Base-by-base conservation (phyloP, 2,888 invertebrate genomes). In the Papilio protenor region DNA sequence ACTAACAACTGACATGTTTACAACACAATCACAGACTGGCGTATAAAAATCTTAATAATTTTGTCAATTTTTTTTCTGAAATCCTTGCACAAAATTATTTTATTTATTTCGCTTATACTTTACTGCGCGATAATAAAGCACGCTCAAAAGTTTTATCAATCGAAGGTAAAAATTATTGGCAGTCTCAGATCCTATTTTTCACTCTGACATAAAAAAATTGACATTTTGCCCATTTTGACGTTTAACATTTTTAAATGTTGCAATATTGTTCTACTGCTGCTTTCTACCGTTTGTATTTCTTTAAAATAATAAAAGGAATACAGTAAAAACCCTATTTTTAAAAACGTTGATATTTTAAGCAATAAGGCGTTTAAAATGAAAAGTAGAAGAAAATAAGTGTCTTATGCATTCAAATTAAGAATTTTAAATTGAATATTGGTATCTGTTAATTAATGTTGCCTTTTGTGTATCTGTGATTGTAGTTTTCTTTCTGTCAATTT, bases 401-500 rank as follows among this genome's bases (percentile, higher is more conserved):
- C 33, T 10, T 5, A 61, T 33, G 16, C 16, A 1, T 18, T 2
- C 10, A 27, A 18, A 33, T 18, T 27, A 16, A 4, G 33, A 33
- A 64, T 66, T 66, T n/a, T 11, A n/a, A 10, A 47, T 71, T 49
- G 27, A 12, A 40, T 14, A 16, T 1, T 55, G 69, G 4, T 52
- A 66, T 55, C 69, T 55, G 33, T 55, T 6, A 14, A 16, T 14
- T 21, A 40, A n/a, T 40, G n/a, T 55, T 18, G 66, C 45, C 21
- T 45, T n/a, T 69, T 75, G 11, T n/a, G 23, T 59, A 18, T 70
- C 45, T 57, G 40, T 47, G 18, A 33, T 76, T 23, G 27, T 61
- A 21, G 12, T 61, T 87, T 61, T 18, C 71, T 72, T 80, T 77
- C 78, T 83, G 83, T 82, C 83, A 84, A 83, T 82, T 78, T 73